Evolutionary conservation across 1,140 invertebrate genomes (phyloP).

Genomic region (Penaeus chinensis): DNA sequence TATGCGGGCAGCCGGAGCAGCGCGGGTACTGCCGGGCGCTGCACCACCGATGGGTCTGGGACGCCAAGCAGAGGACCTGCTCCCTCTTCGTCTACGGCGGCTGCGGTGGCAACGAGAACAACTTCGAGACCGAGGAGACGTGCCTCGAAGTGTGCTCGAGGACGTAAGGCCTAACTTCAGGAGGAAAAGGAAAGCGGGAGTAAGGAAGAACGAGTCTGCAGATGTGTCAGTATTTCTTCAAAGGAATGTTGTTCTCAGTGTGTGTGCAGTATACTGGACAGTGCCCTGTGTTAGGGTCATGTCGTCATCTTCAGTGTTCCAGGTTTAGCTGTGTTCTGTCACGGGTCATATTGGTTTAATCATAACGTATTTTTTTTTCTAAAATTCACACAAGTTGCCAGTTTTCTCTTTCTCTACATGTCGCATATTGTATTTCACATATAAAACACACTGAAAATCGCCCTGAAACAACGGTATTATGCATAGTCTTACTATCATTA

Average conservation of each 20-base stretch:
- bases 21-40: conserved; percentile 49
- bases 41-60: conserved; percentile 39
- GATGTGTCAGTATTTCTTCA: neutral
- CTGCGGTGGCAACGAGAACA: conserved; percentile 86
- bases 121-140: conserved; percentile 84
- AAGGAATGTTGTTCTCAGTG: neutral
- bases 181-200: neutral
- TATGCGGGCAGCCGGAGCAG: conserved; percentile 10
- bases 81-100: conserved; percentile 79
- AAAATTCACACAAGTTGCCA: too few species aligned
- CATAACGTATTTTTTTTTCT: too few species aligned
- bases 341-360: too few species aligned
- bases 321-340: too few species aligned
- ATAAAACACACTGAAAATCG: too few species aligned
- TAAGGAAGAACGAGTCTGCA: neutral
- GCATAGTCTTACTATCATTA: too few species aligned
- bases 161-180: neutral
- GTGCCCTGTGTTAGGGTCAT: too few species aligned
- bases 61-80: conserved; percentile 68
- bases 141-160: conserved; percentile 70
- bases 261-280: too few species aligned
- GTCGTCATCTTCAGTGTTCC: too few species aligned
- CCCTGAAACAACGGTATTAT: too few species aligned
- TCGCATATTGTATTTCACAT: too few species aligned
- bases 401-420: too few species aligned